phyloP scores from a whole-genome alignment of 1,140 invertebrate genomes.

The Drosophila tropicalis region DNA sequence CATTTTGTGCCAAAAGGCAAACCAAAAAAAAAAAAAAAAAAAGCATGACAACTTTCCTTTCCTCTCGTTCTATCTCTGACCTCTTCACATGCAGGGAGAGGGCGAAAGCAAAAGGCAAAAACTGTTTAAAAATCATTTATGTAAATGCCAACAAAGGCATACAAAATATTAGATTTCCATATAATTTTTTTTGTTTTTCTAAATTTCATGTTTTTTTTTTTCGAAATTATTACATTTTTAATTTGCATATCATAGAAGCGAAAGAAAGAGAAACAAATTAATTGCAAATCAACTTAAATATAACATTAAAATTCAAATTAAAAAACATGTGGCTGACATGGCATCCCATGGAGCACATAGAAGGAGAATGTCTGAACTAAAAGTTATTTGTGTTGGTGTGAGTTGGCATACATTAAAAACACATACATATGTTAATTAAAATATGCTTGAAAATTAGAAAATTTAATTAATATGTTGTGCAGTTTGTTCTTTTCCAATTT shows the following conservation, averaged over 20 bases:
- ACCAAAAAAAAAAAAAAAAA: constrained; percentile 22
- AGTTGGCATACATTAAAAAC: not conserved
- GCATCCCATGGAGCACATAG: not conserved
- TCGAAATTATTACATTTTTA: constrained; percentile 31
- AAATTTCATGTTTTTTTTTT: constrained; percentile 8
- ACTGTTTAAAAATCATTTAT: constrained; percentile 55
- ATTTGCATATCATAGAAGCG: constrained; percentile 62
- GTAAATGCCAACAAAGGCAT: constrained; percentile 39
- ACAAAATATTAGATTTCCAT: constrained; percentile 33
- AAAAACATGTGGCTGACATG: constrained; percentile 26
- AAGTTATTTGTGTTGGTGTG: not conserved
- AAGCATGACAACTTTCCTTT: constrained; percentile 21
- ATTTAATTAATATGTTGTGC: not conserved
- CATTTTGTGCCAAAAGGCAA: constrained; percentile 33
- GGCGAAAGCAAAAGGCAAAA: constrained; percentile 16
- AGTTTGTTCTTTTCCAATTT: no score
- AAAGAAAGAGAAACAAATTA: constrained; percentile 32
- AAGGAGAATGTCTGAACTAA: not conserved
- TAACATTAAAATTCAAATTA: constrained; percentile 55
- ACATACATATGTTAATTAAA: no score
- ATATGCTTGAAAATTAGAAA: not conserved
- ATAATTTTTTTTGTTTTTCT: constrained; percentile 24
- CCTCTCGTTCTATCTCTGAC: constrained; percentile 3
- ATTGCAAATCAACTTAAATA: constrained; percentile 53
- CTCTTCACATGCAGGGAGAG: constrained; percentile 13